Base-by-base conservation (phyloP, 1,140 invertebrate genomes). In the Drosophila pectinifera region DNA sequence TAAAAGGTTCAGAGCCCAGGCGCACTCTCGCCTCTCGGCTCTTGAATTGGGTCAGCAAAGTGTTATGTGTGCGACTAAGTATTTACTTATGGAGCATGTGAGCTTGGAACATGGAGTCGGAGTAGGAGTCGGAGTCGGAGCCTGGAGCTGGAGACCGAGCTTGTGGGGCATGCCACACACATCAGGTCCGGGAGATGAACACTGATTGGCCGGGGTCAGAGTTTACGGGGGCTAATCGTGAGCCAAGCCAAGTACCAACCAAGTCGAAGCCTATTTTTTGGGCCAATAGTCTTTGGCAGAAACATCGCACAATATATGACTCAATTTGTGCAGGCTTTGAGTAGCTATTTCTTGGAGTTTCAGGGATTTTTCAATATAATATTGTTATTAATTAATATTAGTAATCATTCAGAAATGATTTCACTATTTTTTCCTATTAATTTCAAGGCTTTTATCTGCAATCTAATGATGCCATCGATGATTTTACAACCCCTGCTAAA, bases 181-280 rank as follows among this genome's bases (percentile, higher is more conserved):
- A 83, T 88, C 65, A 69, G 28, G 61, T 57, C 46, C 72, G n/a
- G 45, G 63, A 88, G 84, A 86, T 86, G 75, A 73, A 79, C 83
- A 89, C 48, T 86, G 82, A 86, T 86, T 82, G 86, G 38, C 31
- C 55, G 62, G 49, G 70, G 84, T 81, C 70, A 78, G 67, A 89
- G 86, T 76, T 79, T 88, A 88, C 86, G 81, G 83, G 83, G 79
- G 79, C 77, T 88, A 89, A 86, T 80, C 84, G 83, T 89, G 83
- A 68, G 61, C 34, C 51, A 38, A 79, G 39, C 28, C 41, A 59
- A 54, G 56, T 41, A 45, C 16, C 24, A 54, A 36, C 22, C 38
- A 41, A 16, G n/a, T 16, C 16, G 16, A 41, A 68, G 24, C 38
- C 22, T 55, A 56, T 34, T 31, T 45, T 38, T 24, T 8, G 53